Conservation (phyloP, 2,113 vertebrate species). For the Zeus faber region DNA sequence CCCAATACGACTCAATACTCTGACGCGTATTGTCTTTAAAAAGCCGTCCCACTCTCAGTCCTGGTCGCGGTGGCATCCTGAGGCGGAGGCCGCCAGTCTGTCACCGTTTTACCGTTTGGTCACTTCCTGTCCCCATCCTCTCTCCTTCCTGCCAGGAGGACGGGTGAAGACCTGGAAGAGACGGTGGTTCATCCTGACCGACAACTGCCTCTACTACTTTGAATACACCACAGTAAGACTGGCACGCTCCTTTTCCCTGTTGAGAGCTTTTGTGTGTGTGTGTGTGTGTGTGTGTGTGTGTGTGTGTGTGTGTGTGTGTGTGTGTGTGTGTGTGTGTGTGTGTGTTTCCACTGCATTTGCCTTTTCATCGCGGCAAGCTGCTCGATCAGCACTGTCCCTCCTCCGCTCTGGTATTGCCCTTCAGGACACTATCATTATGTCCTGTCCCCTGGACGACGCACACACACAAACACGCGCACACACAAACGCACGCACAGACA, state of each 20-base stretch:
- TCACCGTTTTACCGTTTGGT: constrained; percentile 31
- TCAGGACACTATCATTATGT: constrained; percentile 52
- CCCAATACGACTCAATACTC: no score
- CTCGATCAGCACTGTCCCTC: constrained; percentile 56
- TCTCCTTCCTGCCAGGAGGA: constrained; percentile 61
- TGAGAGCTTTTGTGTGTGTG: neutral
- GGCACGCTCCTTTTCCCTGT: neutral
- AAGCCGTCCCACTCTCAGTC: neutral
- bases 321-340: neutral
- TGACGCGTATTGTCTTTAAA: no score
- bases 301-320: neutral
- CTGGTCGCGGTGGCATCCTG: constrained; percentile 30
- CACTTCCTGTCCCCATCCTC: constrained; percentile 48
- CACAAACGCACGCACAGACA: neutral
- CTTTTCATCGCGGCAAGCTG: constrained; percentile 31
- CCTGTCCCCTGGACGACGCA: constrained; percentile 46
- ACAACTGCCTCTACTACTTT: constrained; percentile 97
- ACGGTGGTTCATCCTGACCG: constrained; percentile 93
- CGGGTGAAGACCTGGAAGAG: constrained; percentile 95
- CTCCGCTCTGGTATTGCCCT: constrained; percentile 52
- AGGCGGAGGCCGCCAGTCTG: constrained; percentile 44
- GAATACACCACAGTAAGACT: constrained; percentile 93
- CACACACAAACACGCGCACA: neutral
- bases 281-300: constrained; percentile 2
- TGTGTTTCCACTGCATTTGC: neutral